Evolutionary conservation across 1,140 invertebrate genomes (phyloP).

Genomic region (Lanistes nyassanus): DNA sequence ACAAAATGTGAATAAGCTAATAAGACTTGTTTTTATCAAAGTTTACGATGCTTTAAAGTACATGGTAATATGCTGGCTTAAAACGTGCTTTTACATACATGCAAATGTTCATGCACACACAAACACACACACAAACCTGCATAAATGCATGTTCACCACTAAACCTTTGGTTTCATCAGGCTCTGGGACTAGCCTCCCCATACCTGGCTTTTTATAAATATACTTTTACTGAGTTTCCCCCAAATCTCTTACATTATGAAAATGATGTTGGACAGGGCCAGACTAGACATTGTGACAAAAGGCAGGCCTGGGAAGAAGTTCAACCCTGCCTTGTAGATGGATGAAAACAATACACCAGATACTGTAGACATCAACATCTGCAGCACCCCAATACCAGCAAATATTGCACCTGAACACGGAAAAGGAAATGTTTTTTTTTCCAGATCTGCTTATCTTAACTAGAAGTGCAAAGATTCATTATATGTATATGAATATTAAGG

Average conservation of each 20-base stretch:
- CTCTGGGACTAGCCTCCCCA: not conserved
- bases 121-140: constrained; percentile 5
- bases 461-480: no score
- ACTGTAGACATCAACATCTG: constrained; percentile 14
- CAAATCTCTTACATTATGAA: constrained; percentile 1
- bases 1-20: no score
- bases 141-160: not conserved
- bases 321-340: constrained; percentile 7
- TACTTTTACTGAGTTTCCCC: not conserved
- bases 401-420: constrained; percentile 23
- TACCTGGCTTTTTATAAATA: not conserved
- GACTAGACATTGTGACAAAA: not conserved
- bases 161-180: not conserved
- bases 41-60: no score
- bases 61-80: no score
- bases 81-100: no score
- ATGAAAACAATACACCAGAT: not conserved
- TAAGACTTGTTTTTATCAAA: no score
- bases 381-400: constrained; percentile 19
- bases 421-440: no score
- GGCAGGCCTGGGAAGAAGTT: constrained; percentile 3
- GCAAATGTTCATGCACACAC: not conserved
- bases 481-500: no score
- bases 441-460: no score
- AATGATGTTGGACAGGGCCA: not conserved